phyloP scores from a whole-genome alignment of 2,888 invertebrate genomes.

The Frankliniella fusca region DNA sequence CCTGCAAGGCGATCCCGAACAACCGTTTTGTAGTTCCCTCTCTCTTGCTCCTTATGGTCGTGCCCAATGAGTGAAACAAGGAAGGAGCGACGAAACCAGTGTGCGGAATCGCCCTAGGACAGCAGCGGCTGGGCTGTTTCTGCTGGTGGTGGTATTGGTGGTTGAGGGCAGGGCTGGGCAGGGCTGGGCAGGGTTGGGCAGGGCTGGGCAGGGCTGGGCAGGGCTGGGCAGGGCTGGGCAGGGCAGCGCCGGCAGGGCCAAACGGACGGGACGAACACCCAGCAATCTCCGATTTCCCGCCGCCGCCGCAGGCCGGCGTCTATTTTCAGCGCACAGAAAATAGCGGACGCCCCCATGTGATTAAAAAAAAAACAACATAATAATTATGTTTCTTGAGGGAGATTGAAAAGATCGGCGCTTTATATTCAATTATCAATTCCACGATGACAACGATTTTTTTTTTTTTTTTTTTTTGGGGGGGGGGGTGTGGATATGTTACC shows the following conservation, averaged over 20 bases:
- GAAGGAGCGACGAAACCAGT: too few species aligned
- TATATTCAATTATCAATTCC: not conserved
- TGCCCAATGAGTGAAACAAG: too few species aligned
- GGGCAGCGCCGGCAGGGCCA: not conserved
- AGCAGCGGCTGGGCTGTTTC: not conserved
- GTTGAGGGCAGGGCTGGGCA: not conserved
- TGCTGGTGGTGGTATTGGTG: not conserved
- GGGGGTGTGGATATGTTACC: too few species aligned
- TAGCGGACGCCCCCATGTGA: not conserved
- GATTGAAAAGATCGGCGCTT: not conserved
- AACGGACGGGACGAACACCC: too few species aligned
- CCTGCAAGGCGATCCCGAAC: too few species aligned
- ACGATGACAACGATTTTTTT: not conserved
- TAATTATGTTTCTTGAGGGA: not conserved
- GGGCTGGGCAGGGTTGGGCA: too few species aligned
- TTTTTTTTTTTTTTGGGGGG: too few species aligned
- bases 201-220: too few species aligned
- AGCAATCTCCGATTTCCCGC: not conserved
- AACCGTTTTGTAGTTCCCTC: too few species aligned
- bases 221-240: not conserved
- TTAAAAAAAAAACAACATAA: too few species aligned
- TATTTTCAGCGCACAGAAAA: conserved; percentile 6
- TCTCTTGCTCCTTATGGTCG: not conserved
- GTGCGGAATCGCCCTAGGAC: not conserved
- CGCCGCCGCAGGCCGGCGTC: conserved; percentile 3